Percentiles rank a stretch among this genome's conserved stretches.
Conservation (phyloP, 2,797 vertebrate genomes). For the Emys orbicularis region DNA sequence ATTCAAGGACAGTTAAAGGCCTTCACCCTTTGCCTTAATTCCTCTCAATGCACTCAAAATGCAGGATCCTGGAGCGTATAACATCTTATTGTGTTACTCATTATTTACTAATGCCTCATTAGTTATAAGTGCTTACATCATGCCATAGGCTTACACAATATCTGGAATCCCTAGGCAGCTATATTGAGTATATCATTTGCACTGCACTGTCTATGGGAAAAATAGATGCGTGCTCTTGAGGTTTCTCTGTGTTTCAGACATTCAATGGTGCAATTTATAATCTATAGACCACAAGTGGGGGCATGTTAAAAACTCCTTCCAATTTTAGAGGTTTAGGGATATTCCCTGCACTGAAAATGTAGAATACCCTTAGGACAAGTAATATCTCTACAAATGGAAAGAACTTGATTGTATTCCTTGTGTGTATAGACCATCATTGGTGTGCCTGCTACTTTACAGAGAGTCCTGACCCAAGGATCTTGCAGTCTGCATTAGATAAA, state of each 20-base stretch:
- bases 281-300: not conserved
- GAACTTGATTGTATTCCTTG: not conserved
- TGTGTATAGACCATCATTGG: not conserved
- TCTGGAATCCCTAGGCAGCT: not conserved
- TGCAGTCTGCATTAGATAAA: not conserved
- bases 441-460: not conserved
- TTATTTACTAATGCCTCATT: not conserved
- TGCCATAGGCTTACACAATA: accelerated
- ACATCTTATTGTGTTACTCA: not conserved
- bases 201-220: not conserved
- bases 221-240: not conserved
- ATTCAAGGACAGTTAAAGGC: not conserved
- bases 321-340: not conserved
- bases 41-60: not conserved
- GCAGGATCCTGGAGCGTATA: not conserved
- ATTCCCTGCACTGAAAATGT: not conserved
- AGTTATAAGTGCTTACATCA: not conserved
- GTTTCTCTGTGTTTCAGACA: not conserved
- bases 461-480: not conserved
- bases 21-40: not conserved
- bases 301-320: not conserved
- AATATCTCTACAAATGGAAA: not conserved
- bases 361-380: not conserved
- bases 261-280: not conserved
- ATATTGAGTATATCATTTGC: not conserved